Base-by-base conservation (phyloP, 1,140 invertebrate species). In the Diorhabda sublineata region DNA sequence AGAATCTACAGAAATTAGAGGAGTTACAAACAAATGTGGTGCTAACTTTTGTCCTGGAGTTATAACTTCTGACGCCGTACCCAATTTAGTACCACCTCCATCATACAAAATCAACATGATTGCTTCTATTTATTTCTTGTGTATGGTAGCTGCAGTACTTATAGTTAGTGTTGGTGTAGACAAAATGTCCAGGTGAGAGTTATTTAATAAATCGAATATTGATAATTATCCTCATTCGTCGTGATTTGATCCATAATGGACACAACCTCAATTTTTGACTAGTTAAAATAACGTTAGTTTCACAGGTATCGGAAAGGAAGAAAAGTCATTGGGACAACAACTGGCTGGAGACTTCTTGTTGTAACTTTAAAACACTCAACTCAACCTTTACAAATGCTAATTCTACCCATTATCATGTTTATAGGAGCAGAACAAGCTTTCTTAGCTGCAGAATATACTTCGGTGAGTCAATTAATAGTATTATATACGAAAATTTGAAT, bases 361-460 rank as follows among this genome's bases (percentile, higher is more conserved):
- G 91, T 93, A 3, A 96, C 94, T 0, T 79, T 94, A 7, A 87
- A 87, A 68, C 90, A 96, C 64, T 82, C 95, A 41, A 84, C 85
- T 45, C 90, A 93, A 76, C 87, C 87, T 44, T 89, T 91, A 73
- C 94, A 96, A 80, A 80, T 96, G 44, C 82, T 98, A 41, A 85
- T 98, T 71, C 85, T 97, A 62, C 95, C 95, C 0, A 88, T 98
- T n/a, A 97, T 94, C 2, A 89, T 96, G 67, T 98, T 95, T 79
- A 96, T 95, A 76, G 96, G 96, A 1, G 87, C 96, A 44, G 95
- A 97, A 78, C 95, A 98, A 81, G 94, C 93, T 0, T 97, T 97
- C 80, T 87, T 97, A 73, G 89, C 91, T 5, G 93, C 93, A 5
- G 93, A 97, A 79, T 98, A 90, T 72, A 96, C 92, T 5, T 90